Evolutionary conservation across 2,113 vertebrate species (phyloP).

Genomic region (Tyto alba): DNA sequence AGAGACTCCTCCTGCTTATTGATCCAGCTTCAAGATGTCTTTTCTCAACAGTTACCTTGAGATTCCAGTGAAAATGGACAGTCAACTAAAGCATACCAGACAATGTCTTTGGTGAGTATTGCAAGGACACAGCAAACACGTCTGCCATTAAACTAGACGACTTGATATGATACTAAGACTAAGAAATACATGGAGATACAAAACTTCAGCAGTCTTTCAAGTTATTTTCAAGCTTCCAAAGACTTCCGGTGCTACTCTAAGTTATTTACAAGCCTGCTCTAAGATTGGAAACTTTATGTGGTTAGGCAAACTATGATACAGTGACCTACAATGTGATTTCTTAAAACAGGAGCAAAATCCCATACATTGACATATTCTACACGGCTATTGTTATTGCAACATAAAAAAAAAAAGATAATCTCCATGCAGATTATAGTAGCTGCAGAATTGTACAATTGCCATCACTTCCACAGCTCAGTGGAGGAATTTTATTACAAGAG

Average conservation of each 20-base stretch:
- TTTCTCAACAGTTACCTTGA: not conserved
- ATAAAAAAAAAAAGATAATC: not conserved
- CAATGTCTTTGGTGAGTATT: not conserved
- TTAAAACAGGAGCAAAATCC: not conserved
- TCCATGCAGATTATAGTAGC: not conserved
- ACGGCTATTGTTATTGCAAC: not conserved
- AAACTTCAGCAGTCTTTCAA: not conserved
- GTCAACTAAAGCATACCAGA: not conserved
- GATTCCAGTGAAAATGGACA: not conserved
- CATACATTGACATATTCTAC: not conserved
- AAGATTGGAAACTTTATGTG: not conserved
- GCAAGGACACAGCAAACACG: not conserved
- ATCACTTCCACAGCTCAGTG: not conserved
- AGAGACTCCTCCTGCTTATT: not conserved
- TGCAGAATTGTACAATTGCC: not conserved
- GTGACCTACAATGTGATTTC: not conserved
- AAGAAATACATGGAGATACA: not conserved
- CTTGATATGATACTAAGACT: not conserved
- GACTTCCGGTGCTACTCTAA: not conserved
- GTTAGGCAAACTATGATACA: not conserved
- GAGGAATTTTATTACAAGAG: not conserved
- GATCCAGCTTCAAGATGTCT: not conserved
- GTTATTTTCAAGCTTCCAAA: not conserved
- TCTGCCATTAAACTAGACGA: not conserved
- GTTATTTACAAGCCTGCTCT: not conserved